Conservation (phyloP, 2,888 invertebrate species). For the Cordilura impudica region DNA sequence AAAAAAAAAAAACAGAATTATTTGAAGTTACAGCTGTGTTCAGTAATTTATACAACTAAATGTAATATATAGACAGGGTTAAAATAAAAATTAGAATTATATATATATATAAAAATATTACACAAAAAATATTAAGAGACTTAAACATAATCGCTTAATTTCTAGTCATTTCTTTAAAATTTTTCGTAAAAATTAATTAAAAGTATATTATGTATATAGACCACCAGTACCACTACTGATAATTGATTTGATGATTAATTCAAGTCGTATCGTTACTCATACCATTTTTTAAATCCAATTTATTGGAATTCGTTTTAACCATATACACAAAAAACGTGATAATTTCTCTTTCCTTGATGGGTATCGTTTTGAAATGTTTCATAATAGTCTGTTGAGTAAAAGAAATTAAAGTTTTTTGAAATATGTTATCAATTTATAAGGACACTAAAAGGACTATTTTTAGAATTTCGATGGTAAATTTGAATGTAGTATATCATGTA, state of each 20-base stretch:
- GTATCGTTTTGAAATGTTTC: slow-evolving; percentile 97
- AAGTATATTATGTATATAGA: slow-evolving; percentile 19
- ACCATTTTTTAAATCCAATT: slow-evolving; percentile 77
- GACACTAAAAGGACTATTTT: too few relatives aligned
- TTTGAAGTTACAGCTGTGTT: slow-evolving; percentile 20
- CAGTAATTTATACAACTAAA: slow-evolving; percentile 24
- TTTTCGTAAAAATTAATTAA: slow-evolving; percentile 21
- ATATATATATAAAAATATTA: slow-evolving; percentile 57
- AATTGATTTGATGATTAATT: slow-evolving; percentile 36
- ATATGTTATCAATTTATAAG: background rate
- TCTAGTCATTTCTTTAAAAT: slow-evolving; percentile 28
- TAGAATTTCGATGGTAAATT: too few relatives aligned
- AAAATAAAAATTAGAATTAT: background rate
- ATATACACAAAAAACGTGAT: slow-evolving; percentile 97
- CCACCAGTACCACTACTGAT: slow-evolving; percentile 12
- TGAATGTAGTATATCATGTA: too few relatives aligned
- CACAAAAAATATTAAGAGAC: slow-evolving; percentile 54
- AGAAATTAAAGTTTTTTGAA: slow-evolving; percentile 8
- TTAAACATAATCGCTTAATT: slow-evolving; percentile 57
- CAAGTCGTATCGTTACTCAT: slow-evolving; percentile 75
- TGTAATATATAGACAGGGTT: slow-evolving; percentile 4
- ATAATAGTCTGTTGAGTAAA: slow-evolving; percentile 86
- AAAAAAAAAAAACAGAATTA: slow-evolving; percentile 11
- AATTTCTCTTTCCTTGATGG: slow-evolving; percentile 96
- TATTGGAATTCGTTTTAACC: slow-evolving; percentile 89